Evolutionary conservation across 2,888 invertebrate species (phyloP).

Genomic region (Drosophila putrida): DNA sequence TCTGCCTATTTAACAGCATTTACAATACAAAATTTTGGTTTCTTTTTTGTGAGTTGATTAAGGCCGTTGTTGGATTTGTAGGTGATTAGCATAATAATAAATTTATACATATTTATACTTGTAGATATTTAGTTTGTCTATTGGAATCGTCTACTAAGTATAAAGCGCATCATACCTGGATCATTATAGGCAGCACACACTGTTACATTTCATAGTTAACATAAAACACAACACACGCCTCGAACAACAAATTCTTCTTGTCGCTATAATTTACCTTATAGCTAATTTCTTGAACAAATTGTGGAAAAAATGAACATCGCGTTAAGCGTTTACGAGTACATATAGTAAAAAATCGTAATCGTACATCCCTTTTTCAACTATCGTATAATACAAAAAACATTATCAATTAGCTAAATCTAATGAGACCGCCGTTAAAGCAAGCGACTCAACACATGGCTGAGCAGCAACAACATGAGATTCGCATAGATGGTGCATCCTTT

Average conservation of each 20-base stretch:
- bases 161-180: slow-evolving; percentile 58
- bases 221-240: slow-evolving; percentile 44
- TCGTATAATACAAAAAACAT: slow-evolving; percentile 67
- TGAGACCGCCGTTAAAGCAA: slow-evolving; percentile 77
- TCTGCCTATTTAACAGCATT: slow-evolving; percentile 52
- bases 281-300: slow-evolving; percentile 64
- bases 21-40: slow-evolving; percentile 36
- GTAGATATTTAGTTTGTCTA: slow-evolving; percentile 52
- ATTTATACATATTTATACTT: slow-evolving; percentile 23
- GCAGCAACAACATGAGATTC: slow-evolving; percentile 79
- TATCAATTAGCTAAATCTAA: slow-evolving; percentile 56
- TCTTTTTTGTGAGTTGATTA: slow-evolving; percentile 52
- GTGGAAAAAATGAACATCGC: slow-evolving; percentile 37
- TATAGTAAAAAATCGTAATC: slow-evolving; percentile 53
- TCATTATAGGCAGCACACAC: slow-evolving; percentile 69
- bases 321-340: slow-evolving; percentile 31
- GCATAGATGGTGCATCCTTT: slow-evolving; percentile 83
- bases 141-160: slow-evolving; percentile 67
- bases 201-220: slow-evolving; percentile 59
- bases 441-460: slow-evolving; percentile 75
- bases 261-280: slow-evolving; percentile 39
- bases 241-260: slow-evolving; percentile 40
- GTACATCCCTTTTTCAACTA: slow-evolving; percentile 19
- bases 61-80: slow-evolving; percentile 77
- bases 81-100: slow-evolving; percentile 46